A percentile compares a stretch with the other conserved stretches of the same genome.
phyloP scores from a whole-genome alignment of 2,888 invertebrate species.

The Tetanocera ferruginea region DNA sequence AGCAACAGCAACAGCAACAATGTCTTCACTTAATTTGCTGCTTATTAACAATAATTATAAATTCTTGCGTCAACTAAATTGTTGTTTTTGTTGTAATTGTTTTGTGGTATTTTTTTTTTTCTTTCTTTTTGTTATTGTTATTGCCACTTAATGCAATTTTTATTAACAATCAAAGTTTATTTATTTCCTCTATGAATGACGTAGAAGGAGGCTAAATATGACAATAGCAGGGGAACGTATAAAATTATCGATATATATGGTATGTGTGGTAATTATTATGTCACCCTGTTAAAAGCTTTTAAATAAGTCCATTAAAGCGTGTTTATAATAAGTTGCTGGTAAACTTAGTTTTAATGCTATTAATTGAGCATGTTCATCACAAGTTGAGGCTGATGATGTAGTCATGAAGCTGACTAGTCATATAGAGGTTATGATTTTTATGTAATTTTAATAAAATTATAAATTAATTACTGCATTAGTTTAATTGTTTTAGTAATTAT shows the following conservation, averaged over 20 bases:
- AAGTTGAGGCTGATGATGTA: no score
- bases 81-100: background rate
- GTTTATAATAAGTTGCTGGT: background rate
- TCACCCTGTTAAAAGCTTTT: background rate
- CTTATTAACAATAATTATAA: slow-evolving; percentile 13
- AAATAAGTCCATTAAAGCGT: background rate
- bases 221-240: no score
- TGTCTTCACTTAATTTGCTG: background rate
- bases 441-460: no score
- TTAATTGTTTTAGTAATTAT: no score
- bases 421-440: no score
- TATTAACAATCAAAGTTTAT: background rate
- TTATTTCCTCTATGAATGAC: no score
- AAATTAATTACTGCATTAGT: no score
- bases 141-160: background rate
- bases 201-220: no score
- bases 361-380: background rate
- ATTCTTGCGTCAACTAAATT: slow-evolving; percentile 5
- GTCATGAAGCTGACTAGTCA: no score
- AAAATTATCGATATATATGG: no score
- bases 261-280: no score
- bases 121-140: background rate
- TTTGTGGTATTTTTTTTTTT: background rate
- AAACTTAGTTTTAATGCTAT: background rate
- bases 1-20: slow-evolving; percentile 11